A percentile compares a stretch with the other conserved stretches of the same genome.
Conservation (phyloP, 2,888 invertebrate genomes). For the Ochlodes sylvanus region DNA sequence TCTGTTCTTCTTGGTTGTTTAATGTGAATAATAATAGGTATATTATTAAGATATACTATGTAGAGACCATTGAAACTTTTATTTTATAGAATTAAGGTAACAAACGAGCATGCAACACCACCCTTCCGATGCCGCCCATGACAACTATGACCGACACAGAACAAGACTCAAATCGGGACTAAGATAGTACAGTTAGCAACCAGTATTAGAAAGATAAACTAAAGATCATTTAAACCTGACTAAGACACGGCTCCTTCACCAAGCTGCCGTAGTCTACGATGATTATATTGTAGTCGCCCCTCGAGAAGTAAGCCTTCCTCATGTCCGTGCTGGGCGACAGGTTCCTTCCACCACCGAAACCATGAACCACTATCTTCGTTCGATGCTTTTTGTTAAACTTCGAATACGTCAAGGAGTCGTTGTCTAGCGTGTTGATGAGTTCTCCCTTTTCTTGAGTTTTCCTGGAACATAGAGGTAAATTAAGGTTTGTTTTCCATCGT, state of each 20-base stretch:
- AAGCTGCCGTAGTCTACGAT: constrained; percentile 94
- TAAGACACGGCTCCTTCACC: constrained; percentile 93
- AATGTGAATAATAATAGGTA: no score
- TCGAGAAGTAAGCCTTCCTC: constrained; percentile 91
- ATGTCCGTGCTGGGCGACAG: constrained; percentile 94
- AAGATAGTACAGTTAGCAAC: no score
- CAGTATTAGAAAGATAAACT: neutral
- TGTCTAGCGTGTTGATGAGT: constrained; percentile 88
- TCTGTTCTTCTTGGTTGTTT: no score
- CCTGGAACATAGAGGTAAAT: constrained; percentile 66
- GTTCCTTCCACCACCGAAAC: constrained; percentile 94
- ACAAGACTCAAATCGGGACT: no score
- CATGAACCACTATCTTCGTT: constrained; percentile 95
- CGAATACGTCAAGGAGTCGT: constrained; percentile 89
- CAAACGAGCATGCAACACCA: no score
- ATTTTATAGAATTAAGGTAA: no score
- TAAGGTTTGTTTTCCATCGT: no score
- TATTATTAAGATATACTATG: no score
- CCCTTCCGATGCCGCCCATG: no score
- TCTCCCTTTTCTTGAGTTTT: constrained; percentile 91
- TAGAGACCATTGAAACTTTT: no score
- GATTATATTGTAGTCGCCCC: constrained; percentile 93
- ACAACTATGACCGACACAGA: no score
- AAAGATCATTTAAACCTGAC: constrained; percentile 83
- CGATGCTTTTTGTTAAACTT: constrained; percentile 91